A percentile compares a stretch with the other conserved stretches of the same genome.
These are phyloP conservation scores for Pseudococcus longispinus DNA, from an alignment of 2,888 invertebrate genomes.

Conservation along the genomic window DNA sequence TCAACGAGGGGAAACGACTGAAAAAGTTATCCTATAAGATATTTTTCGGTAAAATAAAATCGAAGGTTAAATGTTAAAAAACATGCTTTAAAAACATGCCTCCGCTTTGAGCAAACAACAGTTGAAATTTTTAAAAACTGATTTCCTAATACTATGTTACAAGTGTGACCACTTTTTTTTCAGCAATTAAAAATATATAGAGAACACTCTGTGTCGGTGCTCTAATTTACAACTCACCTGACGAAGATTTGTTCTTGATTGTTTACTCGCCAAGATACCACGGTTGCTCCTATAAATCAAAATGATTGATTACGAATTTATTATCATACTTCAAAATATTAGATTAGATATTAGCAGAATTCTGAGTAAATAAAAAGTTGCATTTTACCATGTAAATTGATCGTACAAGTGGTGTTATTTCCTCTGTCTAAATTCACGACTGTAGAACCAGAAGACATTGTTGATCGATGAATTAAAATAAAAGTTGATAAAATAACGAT, in stretches of 20 bases:
- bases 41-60: not conserved
- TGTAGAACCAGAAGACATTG: slow-evolving; percentile 72
- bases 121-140: not conserved
- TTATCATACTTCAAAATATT: not conserved
- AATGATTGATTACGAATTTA: not conserved
- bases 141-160: not conserved
- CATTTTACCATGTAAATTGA: slow-evolving; percentile 92
- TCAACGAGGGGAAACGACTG: not conserved
- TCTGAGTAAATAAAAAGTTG: not conserved
- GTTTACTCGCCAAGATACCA: slow-evolving; percentile 95
- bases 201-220: not conserved
- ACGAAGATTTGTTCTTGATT: slow-evolving; percentile 89
- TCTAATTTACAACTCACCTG: slow-evolving; percentile 50
- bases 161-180: not conserved
- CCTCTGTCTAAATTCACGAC: slow-evolving; percentile 94
- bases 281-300: slow-evolving; percentile 84
- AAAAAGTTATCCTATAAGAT: not conserved
- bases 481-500: not conserved
- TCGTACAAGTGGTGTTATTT: slow-evolving; percentile 95
- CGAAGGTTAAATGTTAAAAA: not conserved
- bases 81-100: not conserved
- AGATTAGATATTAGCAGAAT: not conserved
- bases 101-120: not conserved
- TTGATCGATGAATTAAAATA: not conserved
- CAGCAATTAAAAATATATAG: not conserved